Base-by-base conservation (phyloP, 2,888 invertebrate species). In the Callimorpha dominula region DNA sequence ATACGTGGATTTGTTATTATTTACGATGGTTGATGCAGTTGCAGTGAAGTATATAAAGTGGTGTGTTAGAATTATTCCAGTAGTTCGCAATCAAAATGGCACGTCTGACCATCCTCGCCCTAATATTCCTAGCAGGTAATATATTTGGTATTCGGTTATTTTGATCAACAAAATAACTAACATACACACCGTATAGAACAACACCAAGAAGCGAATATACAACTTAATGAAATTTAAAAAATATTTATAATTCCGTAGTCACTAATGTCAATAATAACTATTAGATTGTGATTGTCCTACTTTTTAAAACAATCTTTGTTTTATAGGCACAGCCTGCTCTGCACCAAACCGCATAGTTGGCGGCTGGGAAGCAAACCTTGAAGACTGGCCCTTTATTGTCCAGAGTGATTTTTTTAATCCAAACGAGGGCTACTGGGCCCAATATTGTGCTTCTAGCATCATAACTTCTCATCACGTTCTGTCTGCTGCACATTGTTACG, bases 381-480 rank as follows among this genome's bases (percentile, higher is more conserved):
- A 89, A 2, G 65, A 77, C 12, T 88, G 87, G 71, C 92, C 92
- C 0, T 72, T 78, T 4, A 78, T 88, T 0, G 90, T 88, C 6
- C 86, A 88, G 46, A 78, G 90, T 11, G 89, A 91, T 9, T 83
- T 64, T 67, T 68, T 67, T 4, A 68, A 71, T 7, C 31, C 31
- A 31, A 2, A 7, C 64, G 6, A 77, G 78, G 60, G 0, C 40
- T 43, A 71, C 17, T 89, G 89, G 89, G 4, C 69, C 31, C 89
- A 88, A 71, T 74, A 71, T 15, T 89, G 89, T 68, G 89, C 82
- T n/a, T 88, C 78, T 17, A 86, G 50, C 76, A 85, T 88, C 70
- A 5, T 89, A 15, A 88, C 74, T 4, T 0, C 46, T 4, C 31
- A n/a, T 0, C 68, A 63, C n/a, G 12, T 85, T 0, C 0, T 89